phyloP scores from a whole-genome alignment of 2,888 invertebrate genomes.

The Cerceris ruficornis region DNA sequence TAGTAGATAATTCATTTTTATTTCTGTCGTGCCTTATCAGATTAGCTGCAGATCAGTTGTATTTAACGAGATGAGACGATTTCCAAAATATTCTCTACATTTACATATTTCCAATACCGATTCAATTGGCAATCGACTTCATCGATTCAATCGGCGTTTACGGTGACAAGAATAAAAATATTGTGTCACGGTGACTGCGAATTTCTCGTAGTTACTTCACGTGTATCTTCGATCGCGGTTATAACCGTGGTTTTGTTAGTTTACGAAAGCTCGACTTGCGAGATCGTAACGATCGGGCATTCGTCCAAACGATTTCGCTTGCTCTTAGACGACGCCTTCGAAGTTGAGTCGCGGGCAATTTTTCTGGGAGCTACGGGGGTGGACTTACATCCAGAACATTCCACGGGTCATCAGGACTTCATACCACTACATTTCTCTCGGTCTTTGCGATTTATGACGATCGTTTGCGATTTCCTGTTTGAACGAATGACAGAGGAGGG shows the following conservation, averaged over 20 bases:
- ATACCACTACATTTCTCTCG: slow-evolving; percentile 21
- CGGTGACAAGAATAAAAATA: too few species aligned
- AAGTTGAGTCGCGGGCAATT: slow-evolving; percentile 19
- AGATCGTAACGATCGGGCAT: slow-evolving; percentile 27
- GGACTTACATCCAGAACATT: slow-evolving; percentile 23
- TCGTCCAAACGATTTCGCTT: slow-evolving; percentile 30
- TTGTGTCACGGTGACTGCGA: neutral
- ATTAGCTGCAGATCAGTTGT: too few species aligned
- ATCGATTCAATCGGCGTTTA: too few species aligned
- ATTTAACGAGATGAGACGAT: too few species aligned
- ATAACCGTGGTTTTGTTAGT: neutral
- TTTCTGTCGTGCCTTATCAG: too few species aligned
- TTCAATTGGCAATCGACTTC: too few species aligned
- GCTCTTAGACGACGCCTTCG: slow-evolving; percentile 18
- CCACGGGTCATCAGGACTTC: slow-evolving; percentile 30
- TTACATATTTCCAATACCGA: too few species aligned
- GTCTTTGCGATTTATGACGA: slow-evolving; percentile 33
- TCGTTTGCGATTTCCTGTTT: slow-evolving; percentile 31
- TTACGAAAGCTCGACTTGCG: neutral
- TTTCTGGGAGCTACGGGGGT: slow-evolving; percentile 21
- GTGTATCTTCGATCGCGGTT: neutral
- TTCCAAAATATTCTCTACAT: too few species aligned
- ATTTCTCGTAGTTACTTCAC: neutral
- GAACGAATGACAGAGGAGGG: neutral
- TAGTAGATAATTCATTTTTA: too few species aligned